Conservation (phyloP, 2,797 vertebrate species). For the Chelon labrosus region DNA sequence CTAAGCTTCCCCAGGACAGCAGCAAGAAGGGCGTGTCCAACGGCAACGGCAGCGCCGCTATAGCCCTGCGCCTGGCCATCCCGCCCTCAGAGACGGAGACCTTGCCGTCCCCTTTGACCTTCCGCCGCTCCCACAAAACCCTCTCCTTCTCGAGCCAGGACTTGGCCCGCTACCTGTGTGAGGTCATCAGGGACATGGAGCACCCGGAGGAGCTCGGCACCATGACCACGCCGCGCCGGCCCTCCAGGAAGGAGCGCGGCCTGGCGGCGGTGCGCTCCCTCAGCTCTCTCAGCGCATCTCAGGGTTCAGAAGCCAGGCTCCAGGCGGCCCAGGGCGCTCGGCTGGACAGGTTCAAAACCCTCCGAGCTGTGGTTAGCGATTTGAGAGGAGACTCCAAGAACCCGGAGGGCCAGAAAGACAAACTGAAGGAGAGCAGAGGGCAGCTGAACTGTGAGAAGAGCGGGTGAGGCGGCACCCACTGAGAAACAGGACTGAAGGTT, state of each 20-base stretch:
- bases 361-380: conserved; percentile 82
- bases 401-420: conserved; percentile 72
- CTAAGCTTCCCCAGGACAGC: conserved; percentile 74
- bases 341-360: conserved; percentile 87
- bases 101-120: conserved; percentile 76
- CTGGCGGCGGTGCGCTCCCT: conserved; percentile 85
- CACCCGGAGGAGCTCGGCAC: conserved; percentile 77
- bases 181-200: conserved; percentile 85
- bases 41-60: conserved; percentile 72
- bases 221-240: conserved; percentile 78
- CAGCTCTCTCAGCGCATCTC: conserved; percentile 83
- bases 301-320: conserved; percentile 77
- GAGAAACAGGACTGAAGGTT: conserved; percentile 54
- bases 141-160: conserved; percentile 83
- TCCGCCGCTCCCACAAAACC: conserved; percentile 78
- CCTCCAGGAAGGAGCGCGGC: conserved; percentile 83
- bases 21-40: conserved; percentile 51
- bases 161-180: conserved; percentile 85
- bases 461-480: conserved; percentile 55
- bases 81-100: conserved; percentile 74
- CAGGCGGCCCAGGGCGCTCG: conserved; percentile 78
- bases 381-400: conserved; percentile 74
- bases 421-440: conserved; percentile 77
- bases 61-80: conserved; percentile 78
- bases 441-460: conserved; percentile 80